A percentile compares a stretch with the other conserved stretches of the same genome.
phyloP scores from a whole-genome alignment of 1,140 invertebrate species.

The Spodoptera frugiperda region DNA sequence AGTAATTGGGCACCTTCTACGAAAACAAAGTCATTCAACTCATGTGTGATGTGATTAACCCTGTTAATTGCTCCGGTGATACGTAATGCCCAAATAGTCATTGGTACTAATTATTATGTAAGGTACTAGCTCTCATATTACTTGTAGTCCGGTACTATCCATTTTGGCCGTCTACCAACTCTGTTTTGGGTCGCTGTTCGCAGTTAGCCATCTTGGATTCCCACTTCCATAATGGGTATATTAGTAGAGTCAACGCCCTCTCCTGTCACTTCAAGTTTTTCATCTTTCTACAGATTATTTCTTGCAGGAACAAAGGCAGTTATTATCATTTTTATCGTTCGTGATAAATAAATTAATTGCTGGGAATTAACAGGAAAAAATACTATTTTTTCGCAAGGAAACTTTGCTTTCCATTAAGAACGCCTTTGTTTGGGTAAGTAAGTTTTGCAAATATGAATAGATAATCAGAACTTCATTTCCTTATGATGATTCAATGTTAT shows the following conservation, averaged over 20 bases:
- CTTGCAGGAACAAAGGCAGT: too few relatives aligned
- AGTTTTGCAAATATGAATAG: too few relatives aligned
- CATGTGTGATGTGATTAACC: not conserved
- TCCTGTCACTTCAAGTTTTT: not conserved
- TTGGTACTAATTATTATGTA: constrained; percentile 16
- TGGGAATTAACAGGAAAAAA: too few relatives aligned
- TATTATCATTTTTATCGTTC: too few relatives aligned
- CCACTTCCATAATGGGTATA: constrained; percentile 8
- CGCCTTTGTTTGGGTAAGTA: too few relatives aligned
- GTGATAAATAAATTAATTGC: too few relatives aligned
- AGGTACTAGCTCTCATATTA: not conserved
- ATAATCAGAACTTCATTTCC: not conserved
- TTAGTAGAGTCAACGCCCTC: constrained; percentile 36
- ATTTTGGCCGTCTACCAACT: constrained; percentile 25
- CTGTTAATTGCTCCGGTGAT: not conserved
- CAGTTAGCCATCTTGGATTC: constrained; percentile 15
- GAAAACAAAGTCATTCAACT: not conserved
- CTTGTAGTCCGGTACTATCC: not conserved
- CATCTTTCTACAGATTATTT: not conserved
- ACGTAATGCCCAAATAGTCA: not conserved
- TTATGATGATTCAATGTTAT: constrained; percentile 2
- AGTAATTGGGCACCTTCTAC: too few relatives aligned
- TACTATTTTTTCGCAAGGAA: too few relatives aligned
- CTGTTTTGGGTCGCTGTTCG: constrained; percentile 17
- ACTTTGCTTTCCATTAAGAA: too few relatives aligned